A percentile compares a stretch with the other conserved stretches of the same genome.
These are phyloP conservation scores for Heloderma charlesbogerti DNA, from an alignment of 2,113 vertebrate genomes.

Conservation along the genomic window DNA sequence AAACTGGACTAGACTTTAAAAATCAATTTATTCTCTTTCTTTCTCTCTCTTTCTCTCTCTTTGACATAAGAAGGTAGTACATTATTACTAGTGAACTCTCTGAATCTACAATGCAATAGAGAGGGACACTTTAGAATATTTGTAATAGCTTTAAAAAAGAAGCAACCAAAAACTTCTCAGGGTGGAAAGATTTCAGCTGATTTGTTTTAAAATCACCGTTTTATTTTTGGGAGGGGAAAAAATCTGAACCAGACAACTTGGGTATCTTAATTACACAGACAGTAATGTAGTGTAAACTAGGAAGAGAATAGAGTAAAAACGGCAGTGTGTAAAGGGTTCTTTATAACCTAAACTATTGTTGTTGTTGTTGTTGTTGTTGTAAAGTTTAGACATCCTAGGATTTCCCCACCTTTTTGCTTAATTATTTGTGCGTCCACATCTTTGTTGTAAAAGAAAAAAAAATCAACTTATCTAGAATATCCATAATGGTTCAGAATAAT, in stretches of 20 bases:
- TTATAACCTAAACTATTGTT: not conserved
- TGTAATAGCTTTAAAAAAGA: not conserved
- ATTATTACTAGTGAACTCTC: not conserved
- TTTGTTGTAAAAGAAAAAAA: not conserved
- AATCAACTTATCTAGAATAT: not conserved
- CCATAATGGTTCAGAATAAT: not conserved
- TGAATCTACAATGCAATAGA: not conserved
- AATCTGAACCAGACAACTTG: not conserved
- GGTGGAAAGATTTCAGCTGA: not conserved
- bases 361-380: not conserved
- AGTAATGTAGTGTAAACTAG: not conserved
- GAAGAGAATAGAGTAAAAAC: not conserved
- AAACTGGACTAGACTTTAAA: not conserved
- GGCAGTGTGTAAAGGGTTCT: not conserved
- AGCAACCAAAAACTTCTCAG: not conserved
- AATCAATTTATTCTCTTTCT: no score
- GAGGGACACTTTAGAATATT: not conserved
- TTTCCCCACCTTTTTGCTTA: not conserved
- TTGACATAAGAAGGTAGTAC: not conserved
- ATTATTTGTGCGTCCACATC: not conserved
- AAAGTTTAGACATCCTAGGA: no score
- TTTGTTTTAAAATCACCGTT: not conserved
- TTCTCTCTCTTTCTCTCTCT: not conserved
- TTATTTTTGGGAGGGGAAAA: not conserved
- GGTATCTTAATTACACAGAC: not conserved